phyloP scores from a whole-genome alignment of 2,888 invertebrate genomes.

The Ichneumon xanthorius region DNA sequence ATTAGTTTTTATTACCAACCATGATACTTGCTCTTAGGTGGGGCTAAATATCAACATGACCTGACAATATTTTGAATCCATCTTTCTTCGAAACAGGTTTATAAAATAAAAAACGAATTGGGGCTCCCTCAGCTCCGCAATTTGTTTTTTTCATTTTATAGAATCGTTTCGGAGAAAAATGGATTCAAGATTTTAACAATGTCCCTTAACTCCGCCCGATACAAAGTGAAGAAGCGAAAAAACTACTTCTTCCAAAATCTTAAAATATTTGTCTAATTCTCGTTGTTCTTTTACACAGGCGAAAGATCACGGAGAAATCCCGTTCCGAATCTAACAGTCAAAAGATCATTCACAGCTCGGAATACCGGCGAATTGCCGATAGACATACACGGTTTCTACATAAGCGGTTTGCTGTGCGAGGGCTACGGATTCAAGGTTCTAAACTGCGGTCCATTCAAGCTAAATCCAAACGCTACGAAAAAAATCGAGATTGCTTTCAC shows the following conservation, averaged over 20 bases:
- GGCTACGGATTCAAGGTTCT: constrained; percentile 93
- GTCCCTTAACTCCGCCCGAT: not conserved
- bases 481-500: constrained; percentile 95
- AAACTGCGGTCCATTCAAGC: constrained; percentile 90
- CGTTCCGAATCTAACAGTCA: constrained; percentile 90
- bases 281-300: constrained; percentile 61
- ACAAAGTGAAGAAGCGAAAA: not conserved
- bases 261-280: not conserved
- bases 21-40: no score
- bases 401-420: constrained; percentile 90
- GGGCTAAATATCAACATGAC: no score
- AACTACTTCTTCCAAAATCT: not conserved
- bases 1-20: no score
- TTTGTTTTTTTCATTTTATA: no score
- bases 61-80: no score
- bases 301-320: constrained; percentile 81
- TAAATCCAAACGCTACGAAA: constrained; percentile 90
- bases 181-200: no score
- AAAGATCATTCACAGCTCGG: constrained; percentile 92
- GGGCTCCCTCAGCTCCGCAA: no score
- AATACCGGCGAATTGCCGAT: constrained; percentile 97
- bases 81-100: no score
- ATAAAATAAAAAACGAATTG: no score
- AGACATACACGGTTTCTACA: constrained; percentile 88
- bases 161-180: no score